These are phyloP conservation scores for Aporophyla lueneburgensis DNA, from an alignment of 2,888 invertebrate species.

Conservation along the genomic window DNA sequence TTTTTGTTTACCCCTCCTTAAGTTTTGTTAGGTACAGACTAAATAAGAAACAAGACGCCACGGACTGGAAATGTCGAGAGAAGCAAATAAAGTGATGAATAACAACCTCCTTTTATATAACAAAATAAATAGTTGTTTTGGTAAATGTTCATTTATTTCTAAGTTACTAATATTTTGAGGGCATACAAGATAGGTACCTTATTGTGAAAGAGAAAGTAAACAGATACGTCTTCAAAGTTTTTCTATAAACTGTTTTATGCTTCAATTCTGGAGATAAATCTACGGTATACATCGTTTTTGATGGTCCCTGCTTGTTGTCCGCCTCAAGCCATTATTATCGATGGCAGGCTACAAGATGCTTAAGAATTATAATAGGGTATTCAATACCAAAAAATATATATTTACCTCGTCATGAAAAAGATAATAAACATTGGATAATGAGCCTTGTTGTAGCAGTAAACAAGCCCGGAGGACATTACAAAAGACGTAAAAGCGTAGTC, in stretches of 20 bases:
- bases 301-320: too few species aligned
- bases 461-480: not conserved
- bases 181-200: not conserved
- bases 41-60: constrained; percentile 34
- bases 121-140: constrained; percentile 28
- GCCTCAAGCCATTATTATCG: too few species aligned
- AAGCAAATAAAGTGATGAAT: too few species aligned
- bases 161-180: constrained; percentile 27
- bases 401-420: not conserved
- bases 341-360: too few species aligned
- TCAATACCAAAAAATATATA: too few species aligned
- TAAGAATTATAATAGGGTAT: too few species aligned
- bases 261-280: too few species aligned
- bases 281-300: too few species aligned
- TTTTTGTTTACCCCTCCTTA: constrained; percentile 23
- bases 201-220: constrained; percentile 8
- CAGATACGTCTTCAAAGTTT: constrained; percentile 12
- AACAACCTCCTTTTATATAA: constrained; percentile 1
- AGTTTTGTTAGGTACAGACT: constrained; percentile 27
- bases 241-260: constrained; percentile 19
- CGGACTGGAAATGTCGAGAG: constrained; percentile 10
- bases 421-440: not conserved
- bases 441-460: not conserved
- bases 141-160: constrained; percentile 8
- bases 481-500: not conserved